Base-by-base conservation (phyloP, 2,113 vertebrate species). In the Nymphicus hollandicus region DNA sequence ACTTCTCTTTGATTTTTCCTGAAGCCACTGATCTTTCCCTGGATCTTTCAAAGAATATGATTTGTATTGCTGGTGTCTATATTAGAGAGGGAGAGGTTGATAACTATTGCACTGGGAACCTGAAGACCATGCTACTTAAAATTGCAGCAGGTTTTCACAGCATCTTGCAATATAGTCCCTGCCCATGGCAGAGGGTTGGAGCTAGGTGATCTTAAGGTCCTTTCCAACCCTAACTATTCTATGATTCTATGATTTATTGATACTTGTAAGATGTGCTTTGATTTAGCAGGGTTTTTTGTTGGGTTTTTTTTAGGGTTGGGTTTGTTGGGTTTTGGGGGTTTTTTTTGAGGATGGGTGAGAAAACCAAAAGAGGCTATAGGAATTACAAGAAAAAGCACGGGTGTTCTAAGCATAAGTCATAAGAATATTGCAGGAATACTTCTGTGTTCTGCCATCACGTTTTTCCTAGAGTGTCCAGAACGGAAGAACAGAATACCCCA, bases 21-120 rank as follows among this genome's bases (percentile, higher is more conserved):
- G 63, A 89, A 94, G 49, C 25, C 73, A 78, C n/a, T 50, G 83
- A 76, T 90, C 91, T 81, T 95, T 84, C 83, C 49, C 65, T 61
- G 33, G 55, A 68, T 83, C 39, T 84, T 84, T 68, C 10, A 43
- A 71, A 73, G 70, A 74, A n/a, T 37, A 37, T 53, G 16, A 58
- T 74, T 85, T 82, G 4, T 91, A 15, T 50, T 91, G 78, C 63
- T 85, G 44, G 20, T 92, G 35, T 61, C 79, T 91, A 0, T 44
- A 61, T 84, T 29, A 7, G 74, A 84, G 83, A 85, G 74, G 68
- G 47, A 93, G 33, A 86, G 22, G 37, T 68, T 83, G 68, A 6
- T 83, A 68, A 43, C 47, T 65, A 5, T 37, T 53, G 64, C 71
- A 87, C 33, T 47, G 61, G 22, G 65, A 73, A 66, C 27, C 88